Base-by-base conservation (phyloP, 2,797 vertebrate genomes). In the Leptodactylus fallax region DNA sequence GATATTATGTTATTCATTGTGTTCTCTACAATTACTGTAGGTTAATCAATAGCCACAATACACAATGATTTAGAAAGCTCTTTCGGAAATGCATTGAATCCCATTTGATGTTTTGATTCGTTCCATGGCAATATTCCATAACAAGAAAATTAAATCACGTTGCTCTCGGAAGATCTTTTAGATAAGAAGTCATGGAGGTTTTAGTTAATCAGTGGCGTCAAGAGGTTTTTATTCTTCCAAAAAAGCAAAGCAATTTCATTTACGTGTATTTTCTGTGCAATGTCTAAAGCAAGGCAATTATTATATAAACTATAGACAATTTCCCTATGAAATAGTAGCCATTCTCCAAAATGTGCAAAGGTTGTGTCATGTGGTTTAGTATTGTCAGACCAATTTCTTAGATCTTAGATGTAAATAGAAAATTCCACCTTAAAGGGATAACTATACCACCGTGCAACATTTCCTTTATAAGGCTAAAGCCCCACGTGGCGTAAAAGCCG, bases 141-240 rank as follows among this genome's bases (percentile, higher is more conserved):
- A 12, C 16, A 74, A 45, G 7, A 49, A 74, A 74, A 74, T 49
- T 19, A 74, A 74, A 74, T 21, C 71, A 19, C 36, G 36, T 72
- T 72, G 7, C 17, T 72, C 16, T 72, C 36, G 3, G 45, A 74
- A 74, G 6, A 74, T 74, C 49, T 74, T 67, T 72, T 45, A 4
- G 45, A 74, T 47, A 21, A 49, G 71, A 45, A 74, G 17, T 49
- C 71, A 49, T 49, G 45, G 19, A 47, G 71, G 36, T 47, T 74
- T 74, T 74, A 74, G 71, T 10, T 74, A 49, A 74, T 74, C 45
- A 74, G 7, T 74, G 3, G 3, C 17, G 19, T 49, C 36, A 21
- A 72, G 71, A 72, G 71, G 27, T 72, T 21, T 72, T 72, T 49
- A 49, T 72, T 72, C 71, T 47, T 72, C 47, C 17, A 49, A 72